A percentile compares a stretch with the other conserved stretches of the same genome.
Evolutionary conservation across 2,888 invertebrate genomes (phyloP).

Genomic region (Drosophila kuntzei): DNA sequence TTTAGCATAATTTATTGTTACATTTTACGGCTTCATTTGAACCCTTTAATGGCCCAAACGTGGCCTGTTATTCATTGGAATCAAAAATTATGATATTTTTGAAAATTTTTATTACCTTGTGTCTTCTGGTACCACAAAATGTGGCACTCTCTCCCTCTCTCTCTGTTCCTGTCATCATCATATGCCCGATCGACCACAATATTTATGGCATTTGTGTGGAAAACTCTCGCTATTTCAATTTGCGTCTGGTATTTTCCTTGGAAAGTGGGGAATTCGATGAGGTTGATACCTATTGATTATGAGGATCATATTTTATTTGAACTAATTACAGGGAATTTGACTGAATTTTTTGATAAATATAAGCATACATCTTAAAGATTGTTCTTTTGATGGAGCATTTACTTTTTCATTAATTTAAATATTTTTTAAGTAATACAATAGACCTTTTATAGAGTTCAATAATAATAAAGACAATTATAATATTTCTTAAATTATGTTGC

Average conservation of each 20-base stretch:
- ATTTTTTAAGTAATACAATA: too few species aligned
- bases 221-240: slow-evolving; percentile 34
- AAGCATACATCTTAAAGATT: too few species aligned
- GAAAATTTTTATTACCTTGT: slow-evolving; percentile 68
- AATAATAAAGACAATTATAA: too few species aligned
- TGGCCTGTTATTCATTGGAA: slow-evolving; percentile 64
- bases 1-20: slow-evolving; percentile 81
- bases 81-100: slow-evolving; percentile 80
- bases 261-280: background rate
- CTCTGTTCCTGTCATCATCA: slow-evolving; percentile 53
- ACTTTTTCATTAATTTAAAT: too few species aligned
- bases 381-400: too few species aligned
- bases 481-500: too few species aligned
- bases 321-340: slow-evolving; percentile 1
- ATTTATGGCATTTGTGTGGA: slow-evolving; percentile 72
- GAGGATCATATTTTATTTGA: background rate
- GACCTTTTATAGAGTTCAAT: too few species aligned
- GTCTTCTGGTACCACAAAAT: slow-evolving; percentile 58
- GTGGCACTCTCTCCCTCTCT: background rate
- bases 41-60: slow-evolving; percentile 77
- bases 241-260: background rate
- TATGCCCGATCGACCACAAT: slow-evolving; percentile 34
- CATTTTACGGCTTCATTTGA: slow-evolving; percentile 80
- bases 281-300: background rate
- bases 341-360: background rate